Evolutionary conservation across 2,113 vertebrate species (phyloP), one percentile per base, ranked within the genome.

Genomic region (Lamprologus callipterus): DNA sequence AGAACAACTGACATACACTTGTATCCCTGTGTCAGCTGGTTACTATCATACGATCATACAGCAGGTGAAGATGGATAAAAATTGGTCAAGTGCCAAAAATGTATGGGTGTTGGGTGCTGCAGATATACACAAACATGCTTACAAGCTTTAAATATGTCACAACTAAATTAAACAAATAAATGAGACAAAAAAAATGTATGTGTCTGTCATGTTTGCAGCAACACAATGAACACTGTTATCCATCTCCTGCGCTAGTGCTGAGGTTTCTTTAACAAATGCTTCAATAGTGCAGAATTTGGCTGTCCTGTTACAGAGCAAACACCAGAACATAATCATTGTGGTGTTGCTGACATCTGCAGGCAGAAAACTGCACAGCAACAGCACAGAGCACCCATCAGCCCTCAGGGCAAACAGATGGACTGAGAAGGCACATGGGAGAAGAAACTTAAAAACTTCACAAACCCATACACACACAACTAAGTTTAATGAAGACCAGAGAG

Each of bases 311-410:
- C 63, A 58, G 4, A n/a, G 21, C 3, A 17, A 4, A 21, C 5
- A 19, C 21, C 35, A 42, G 35, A 51, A 40, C 3, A 57, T 16
- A 12, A 84, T 19, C 23, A 68, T 63, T 3, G 40, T 82, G 87
- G 53, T 28, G 7, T 23, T 93, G 90, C 91, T 90, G 92, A 92
- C 93, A 94, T 90, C 95, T 95, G 65, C 86, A 78, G 95, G 90
- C 21, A 19, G 45, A 88, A 13, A 81, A 8, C 14, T 49, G 73
- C 19, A 89, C 11, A 78, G 16, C 63, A 21, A 87, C 40, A 78
- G 65, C 33, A 40, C 80, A 51, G 14, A 82, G 31, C 8, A 11
- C 2, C 28, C 3, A 9, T 70, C 23, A 23, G 42, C 28, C 81
- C 57, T 23, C 17, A 80, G 55, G 82, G 53, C 47, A 65, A 82